Conservation (phyloP, 1,140 invertebrate species). For the Rhizoglyphus robini region DNA sequence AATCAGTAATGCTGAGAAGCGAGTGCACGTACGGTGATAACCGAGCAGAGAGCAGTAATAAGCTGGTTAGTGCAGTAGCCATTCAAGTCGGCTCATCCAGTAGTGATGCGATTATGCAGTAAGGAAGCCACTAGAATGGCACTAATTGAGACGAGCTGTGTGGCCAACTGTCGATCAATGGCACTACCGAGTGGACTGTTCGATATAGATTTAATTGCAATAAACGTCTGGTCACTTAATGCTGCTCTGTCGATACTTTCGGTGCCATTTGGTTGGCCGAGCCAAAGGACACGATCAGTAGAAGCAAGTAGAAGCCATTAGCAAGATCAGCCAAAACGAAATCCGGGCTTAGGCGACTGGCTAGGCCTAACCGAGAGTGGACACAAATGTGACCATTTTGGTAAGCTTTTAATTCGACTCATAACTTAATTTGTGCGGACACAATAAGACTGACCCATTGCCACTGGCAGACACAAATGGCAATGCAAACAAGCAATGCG, state of each 20-base stretch:
- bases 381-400: neutral
- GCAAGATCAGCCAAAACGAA: neutral
- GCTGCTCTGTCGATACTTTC: neutral
- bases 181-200: neutral
- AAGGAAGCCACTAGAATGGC: neutral
- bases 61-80: neutral
- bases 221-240: neutral
- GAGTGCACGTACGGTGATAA: too few relatives aligned
- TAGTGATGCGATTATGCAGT: neutral
- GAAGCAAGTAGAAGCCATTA: slow-evolving; percentile 3
- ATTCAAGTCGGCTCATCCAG: too few relatives aligned
- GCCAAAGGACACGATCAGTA: neutral
- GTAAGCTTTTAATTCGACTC: slow-evolving; percentile 2
- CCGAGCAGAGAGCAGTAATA: too few relatives aligned
- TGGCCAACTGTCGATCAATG: neutral
- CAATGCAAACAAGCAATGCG: too few relatives aligned
- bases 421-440: slow-evolving; percentile 15
- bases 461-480: too few relatives aligned
- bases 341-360: neutral
- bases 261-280: neutral
- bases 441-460: too few relatives aligned
- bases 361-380: neutral
- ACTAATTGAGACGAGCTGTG: neutral
- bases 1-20: too few relatives aligned
- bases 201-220: neutral